Evolutionary conservation across 2,113 vertebrate species (phyloP).

Genomic region (Paraplagusia blochii): DNA sequence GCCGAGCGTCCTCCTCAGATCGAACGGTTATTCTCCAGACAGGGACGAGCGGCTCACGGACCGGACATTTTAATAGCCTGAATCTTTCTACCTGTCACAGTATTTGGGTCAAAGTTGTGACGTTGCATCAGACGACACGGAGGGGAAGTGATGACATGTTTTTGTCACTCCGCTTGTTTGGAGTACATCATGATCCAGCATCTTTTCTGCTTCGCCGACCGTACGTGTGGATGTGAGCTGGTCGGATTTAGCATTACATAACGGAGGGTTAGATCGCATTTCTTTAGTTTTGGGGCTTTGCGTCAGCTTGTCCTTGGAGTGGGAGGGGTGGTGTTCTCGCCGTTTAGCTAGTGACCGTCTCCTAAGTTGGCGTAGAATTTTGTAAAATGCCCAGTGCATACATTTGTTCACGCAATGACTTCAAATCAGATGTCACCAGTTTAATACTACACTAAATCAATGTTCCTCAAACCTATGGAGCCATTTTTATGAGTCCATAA

Average conservation of each 20-base stretch:
- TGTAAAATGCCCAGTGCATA: too few relatives aligned
- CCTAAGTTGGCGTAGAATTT: too few relatives aligned
- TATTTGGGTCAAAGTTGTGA: slow-evolving; percentile 51
- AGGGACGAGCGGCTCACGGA: slow-evolving; percentile 35
- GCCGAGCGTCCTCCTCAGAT: slow-evolving; percentile 50
- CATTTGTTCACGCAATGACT: too few relatives aligned
- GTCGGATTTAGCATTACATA: slow-evolving; percentile 35
- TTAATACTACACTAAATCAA: too few relatives aligned
- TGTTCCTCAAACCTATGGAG: too few relatives aligned
- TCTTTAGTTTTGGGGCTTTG: slow-evolving; percentile 51
- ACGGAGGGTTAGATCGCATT: slow-evolving; percentile 33
- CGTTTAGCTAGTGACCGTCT: not conserved
- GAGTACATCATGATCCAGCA: not conserved
- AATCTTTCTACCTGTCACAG: slow-evolving; percentile 36
- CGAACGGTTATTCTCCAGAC: slow-evolving; percentile 60
- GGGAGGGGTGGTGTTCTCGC: not conserved
- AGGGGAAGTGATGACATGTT: slow-evolving; percentile 22
- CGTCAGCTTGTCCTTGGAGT: slow-evolving; percentile 10
- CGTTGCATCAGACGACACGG: slow-evolving; percentile 3
- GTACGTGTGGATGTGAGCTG: slow-evolving; percentile 5
- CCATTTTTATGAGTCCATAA: too few relatives aligned
- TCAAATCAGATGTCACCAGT: too few relatives aligned
- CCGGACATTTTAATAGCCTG: slow-evolving; percentile 39
- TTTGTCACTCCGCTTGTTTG: slow-evolving; percentile 5
- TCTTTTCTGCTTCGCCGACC: slow-evolving; percentile 13